Conservation (phyloP, 2,113 vertebrate genomes). For the Clupea harengus region DNA sequence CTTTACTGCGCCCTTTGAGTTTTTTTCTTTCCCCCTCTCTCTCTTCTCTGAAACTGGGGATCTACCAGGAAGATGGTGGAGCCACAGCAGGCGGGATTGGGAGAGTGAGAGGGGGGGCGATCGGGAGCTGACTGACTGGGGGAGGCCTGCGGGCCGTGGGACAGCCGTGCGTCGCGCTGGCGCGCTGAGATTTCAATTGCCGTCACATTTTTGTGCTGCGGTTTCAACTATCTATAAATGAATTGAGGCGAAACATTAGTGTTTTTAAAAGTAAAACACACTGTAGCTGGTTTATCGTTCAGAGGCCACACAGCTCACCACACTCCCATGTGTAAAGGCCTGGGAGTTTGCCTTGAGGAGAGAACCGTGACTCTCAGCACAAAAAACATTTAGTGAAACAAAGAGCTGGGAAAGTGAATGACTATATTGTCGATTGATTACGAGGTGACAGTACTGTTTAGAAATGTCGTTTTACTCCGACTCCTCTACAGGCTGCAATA, state of each 20-base stretch:
- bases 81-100: constrained; percentile 1
- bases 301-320: constrained; percentile 16
- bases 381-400: constrained; percentile 12
- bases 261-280: constrained; percentile 17
- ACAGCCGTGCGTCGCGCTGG: background rate
- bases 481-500: background rate
- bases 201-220: constrained; percentile 44
- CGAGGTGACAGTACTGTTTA: constrained; percentile 1
- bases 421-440: background rate
- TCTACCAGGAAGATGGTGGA: constrained; percentile 41
- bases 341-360: constrained; percentile 9
- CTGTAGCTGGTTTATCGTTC: constrained; percentile 13
- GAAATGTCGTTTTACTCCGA: background rate
- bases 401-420: background rate
- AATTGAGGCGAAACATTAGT: constrained; percentile 39
- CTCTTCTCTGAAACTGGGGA: constrained; percentile 39
- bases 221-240: constrained; percentile 40
- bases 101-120: constrained; percentile 28
- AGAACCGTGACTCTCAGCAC: background rate
- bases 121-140: background rate
- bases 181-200: constrained; percentile 55
- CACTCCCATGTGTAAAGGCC: constrained; percentile 4
- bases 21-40: constrained; percentile 5
- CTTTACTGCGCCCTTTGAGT: constrained; percentile 54
- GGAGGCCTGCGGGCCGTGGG: background rate